These are phyloP conservation scores for Bombus consobrinus DNA, from an alignment of 1,140 invertebrate species.

Conservation along the genomic window DNA sequence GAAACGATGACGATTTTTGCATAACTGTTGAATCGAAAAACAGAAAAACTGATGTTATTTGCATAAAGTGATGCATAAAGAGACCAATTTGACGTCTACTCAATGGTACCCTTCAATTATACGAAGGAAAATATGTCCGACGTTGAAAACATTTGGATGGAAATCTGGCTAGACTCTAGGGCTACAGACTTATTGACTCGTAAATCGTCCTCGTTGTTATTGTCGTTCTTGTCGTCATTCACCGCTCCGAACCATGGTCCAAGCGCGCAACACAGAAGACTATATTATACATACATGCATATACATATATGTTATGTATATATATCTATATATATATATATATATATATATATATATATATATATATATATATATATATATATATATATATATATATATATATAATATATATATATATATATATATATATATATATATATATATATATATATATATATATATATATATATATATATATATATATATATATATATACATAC, in stretches of 20 bases:
- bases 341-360: slow-evolving; percentile 31
- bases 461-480: slow-evolving; percentile 32
- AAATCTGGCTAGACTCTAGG: not conserved
- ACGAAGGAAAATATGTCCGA: not conserved
- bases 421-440: slow-evolving; percentile 29
- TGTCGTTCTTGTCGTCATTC: slow-evolving; percentile 29
- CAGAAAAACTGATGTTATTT: not conserved
- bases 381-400: slow-evolving; percentile 31
- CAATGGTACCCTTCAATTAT: not conserved
- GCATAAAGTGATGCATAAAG: not conserved
- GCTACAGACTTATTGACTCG: not conserved
- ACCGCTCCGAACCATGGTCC: slow-evolving; percentile 57
- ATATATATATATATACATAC: slow-evolving; percentile 21
- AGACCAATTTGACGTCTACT: not conserved
- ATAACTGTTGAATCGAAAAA: not conserved
- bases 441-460: slow-evolving; percentile 19
- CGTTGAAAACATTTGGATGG: not conserved
- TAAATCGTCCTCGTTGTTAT: slow-evolving; percentile 37
- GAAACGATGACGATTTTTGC: not conserved
- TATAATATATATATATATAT: slow-evolving; percentile 19
- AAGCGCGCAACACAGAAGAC: slow-evolving; percentile 58
- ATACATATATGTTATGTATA: too few relatives aligned
- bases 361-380: slow-evolving; percentile 20
- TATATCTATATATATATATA: slow-evolving; percentile 13
- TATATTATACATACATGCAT: slow-evolving; percentile 44